Percentiles rank a stretch among this genome's conserved stretches.
Conservation (phyloP, 2,888 invertebrate genomes). For the Caenorhabditis sp. region DNA sequence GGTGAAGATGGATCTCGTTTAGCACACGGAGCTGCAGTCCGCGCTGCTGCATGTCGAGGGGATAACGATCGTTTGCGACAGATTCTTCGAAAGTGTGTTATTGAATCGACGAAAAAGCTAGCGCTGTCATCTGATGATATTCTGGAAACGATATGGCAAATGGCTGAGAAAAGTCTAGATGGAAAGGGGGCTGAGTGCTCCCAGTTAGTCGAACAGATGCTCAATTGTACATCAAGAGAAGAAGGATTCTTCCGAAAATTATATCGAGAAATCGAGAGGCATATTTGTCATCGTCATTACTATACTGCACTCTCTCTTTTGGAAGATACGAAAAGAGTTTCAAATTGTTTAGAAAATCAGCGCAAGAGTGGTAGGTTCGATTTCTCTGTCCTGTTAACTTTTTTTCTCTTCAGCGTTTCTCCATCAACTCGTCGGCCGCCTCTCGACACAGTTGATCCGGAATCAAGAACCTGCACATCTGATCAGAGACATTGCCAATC, state of each 20-base stretch:
- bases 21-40: conserved; percentile 70
- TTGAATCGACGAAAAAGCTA: conserved; percentile 48
- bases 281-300: conserved; percentile 74
- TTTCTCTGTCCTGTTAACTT: neutral
- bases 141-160: conserved; percentile 73
- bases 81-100: conserved; percentile 61
- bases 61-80: conserved; percentile 69
- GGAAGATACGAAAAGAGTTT: conserved; percentile 67
- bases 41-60: conserved; percentile 70
- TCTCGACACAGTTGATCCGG: conserved; percentile 70
- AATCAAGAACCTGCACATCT: conserved; percentile 57
- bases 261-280: conserved; percentile 73
- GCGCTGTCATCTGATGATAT: conserved; percentile 60
- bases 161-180: conserved; percentile 70
- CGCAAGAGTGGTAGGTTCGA: conserved; percentile 51
- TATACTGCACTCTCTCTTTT: conserved; percentile 73
- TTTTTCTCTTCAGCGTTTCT: conserved; percentile 62
- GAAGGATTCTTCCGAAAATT: conserved; percentile 73
- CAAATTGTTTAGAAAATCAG: conserved; percentile 70
- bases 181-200: conserved; percentile 66
- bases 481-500: conserved; percentile 71
- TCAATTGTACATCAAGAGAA: conserved; percentile 66
- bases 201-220: conserved; percentile 72
- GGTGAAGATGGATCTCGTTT: conserved; percentile 46
- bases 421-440: conserved; percentile 62